Evolutionary conservation across 2,797 vertebrate genomes (phyloP), one percentile per base, ranked within the genome.

Genomic region (Ibycter americanus): DNA sequence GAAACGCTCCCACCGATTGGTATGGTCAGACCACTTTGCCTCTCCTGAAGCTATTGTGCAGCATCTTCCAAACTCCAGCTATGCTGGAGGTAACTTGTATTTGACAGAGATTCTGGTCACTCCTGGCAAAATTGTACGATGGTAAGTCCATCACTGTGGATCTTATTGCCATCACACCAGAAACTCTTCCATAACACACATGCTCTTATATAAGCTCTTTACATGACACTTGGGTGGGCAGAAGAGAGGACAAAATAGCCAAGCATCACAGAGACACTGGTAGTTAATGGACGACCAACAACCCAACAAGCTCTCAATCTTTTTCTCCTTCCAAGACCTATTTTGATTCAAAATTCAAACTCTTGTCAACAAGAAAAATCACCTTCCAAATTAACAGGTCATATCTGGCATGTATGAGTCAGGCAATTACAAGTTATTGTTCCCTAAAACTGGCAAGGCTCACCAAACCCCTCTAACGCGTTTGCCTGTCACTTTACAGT

Each of bases 71-170:
- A 58, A 46, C 13, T 34, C 34, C 51, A 77, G 0, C 13, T 68
- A 11, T 0, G 0, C 2, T 15, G 20, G 11, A 56, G 8, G 8
- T 29, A 78, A 70, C n/a, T 49, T 59, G 31, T 27, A 36, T 36
- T 38, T 85, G 55, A 87, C 36, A 40, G 3, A 66, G 36, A 36
- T 29, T 68, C 11, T 8, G 66, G 27, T 26, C 46, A 40, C 36
- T 68, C 19, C 40, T 32, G 49, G 44, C 20, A 67, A 55, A 81
- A 51, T 0, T 34, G 10, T 44, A 26, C 2, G 49, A 31, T 19
- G 11, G 1, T 3, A 42, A 71, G 12, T 29, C 44, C 13, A 54
- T 46, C 22, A 4, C 19, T 32, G 23, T 0, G 8, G 21, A 72
- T 58, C 19, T n/a, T 40, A 29, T 0, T 52, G 46, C n/a, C 62